Evolutionary conservation across 2,113 vertebrate genomes (phyloP).

Genomic region (Halcyon malimbica): DNA sequence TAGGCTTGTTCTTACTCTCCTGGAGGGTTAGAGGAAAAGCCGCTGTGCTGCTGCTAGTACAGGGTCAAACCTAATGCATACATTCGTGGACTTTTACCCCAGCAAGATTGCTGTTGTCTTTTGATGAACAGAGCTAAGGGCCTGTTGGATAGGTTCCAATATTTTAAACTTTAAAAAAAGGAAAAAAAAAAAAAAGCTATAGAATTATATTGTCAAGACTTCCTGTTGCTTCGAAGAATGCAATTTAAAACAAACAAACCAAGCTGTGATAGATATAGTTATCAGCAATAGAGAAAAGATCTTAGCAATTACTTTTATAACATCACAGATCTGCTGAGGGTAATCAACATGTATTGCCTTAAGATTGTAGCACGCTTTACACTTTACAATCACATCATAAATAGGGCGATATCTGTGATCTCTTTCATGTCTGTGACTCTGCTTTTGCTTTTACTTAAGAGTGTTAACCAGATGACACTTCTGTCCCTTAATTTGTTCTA

Average conservation of each 20-base stretch:
- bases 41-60: not conserved
- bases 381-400: slow-evolving; percentile 52
- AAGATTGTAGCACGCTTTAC: slow-evolving; percentile 8
- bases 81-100: not conserved
- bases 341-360: slow-evolving; percentile 30
- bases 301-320: not conserved
- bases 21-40: not conserved
- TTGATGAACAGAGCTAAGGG: not conserved
- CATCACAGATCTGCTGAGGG: not conserved
- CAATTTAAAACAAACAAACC: slow-evolving; percentile 4
- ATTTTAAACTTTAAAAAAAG: not conserved
- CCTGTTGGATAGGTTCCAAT: not conserved
- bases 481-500: not conserved
- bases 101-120: not conserved
- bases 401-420: not conserved
- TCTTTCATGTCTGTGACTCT: slow-evolving; percentile 38
- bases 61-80: not conserved
- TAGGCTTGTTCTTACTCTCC: not conserved
- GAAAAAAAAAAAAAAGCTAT: not conserved
- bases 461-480: slow-evolving; percentile 31
- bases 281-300: slow-evolving; percentile 13
- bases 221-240: slow-evolving; percentile 1
- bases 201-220: not conserved
- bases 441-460: slow-evolving; percentile 13
- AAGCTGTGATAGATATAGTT: not conserved